These are phyloP conservation scores for Geophilus truncorum DNA, from an alignment of 2,888 invertebrate species.

Conservation along the genomic window DNA sequence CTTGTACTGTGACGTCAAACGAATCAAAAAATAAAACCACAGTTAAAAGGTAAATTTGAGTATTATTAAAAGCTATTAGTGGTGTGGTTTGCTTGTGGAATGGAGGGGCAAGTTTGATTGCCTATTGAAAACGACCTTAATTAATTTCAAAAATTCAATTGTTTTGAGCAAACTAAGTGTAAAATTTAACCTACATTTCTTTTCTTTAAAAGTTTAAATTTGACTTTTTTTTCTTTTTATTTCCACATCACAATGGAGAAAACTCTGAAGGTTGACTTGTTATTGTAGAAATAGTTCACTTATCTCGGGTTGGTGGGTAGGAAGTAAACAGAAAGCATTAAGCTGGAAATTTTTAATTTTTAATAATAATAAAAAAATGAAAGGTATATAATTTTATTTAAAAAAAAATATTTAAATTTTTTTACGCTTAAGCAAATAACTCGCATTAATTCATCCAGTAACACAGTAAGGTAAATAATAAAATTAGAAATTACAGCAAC, in stretches of 20 bases:
- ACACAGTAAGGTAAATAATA: too few relatives aligned
- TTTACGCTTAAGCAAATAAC: too few relatives aligned
- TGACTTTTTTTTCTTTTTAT: not conserved
- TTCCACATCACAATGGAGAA: not conserved
- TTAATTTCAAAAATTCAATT: not conserved
- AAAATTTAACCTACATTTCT: not conserved
- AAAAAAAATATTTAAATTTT: too few relatives aligned
- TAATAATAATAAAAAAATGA: too few relatives aligned
- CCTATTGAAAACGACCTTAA: not conserved
- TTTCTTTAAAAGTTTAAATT: not conserved
- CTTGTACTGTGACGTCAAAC: not conserved
- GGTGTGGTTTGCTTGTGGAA: not conserved
- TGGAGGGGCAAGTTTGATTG: not conserved
- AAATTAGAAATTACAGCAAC: too few relatives aligned
- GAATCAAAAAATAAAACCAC: not conserved
- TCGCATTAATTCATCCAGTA: too few relatives aligned
- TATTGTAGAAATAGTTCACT: too few relatives aligned
- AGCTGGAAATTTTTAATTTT: too few relatives aligned
- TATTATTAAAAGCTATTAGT: not conserved
- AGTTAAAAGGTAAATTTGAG: not conserved
- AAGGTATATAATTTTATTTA: too few relatives aligned
- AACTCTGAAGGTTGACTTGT: not conserved
- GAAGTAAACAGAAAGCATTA: too few relatives aligned
- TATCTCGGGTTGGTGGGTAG: too few relatives aligned
- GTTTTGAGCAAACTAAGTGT: not conserved